Percentiles rank a stretch among this genome's conserved stretches.
phyloP scores from a whole-genome alignment of 1,140 invertebrate genomes.

The Drosophila biarmipes region DNA sequence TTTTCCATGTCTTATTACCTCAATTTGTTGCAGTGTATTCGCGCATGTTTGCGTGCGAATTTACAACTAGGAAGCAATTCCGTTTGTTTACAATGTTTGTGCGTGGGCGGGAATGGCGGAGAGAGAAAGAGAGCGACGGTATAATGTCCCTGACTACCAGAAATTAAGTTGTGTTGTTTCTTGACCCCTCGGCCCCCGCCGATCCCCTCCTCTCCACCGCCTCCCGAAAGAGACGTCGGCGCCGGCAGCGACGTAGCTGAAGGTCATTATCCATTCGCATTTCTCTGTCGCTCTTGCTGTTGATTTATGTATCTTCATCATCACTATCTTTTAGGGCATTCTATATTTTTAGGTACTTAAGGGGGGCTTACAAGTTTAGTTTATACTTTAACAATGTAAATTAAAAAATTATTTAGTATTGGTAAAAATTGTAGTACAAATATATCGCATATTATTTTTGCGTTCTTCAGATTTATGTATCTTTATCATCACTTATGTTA shows the following conservation, averaged over 20 bases:
- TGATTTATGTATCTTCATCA: conserved; percentile 2
- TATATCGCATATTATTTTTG: too few species aligned
- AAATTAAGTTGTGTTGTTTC: conserved; percentile 70
- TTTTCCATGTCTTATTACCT: too few species aligned
- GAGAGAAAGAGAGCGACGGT: conserved; percentile 12
- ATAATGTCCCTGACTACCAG: conserved; percentile 41
- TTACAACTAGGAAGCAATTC: conserved; percentile 72
- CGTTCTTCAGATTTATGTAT: too few species aligned
- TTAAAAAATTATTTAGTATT: too few species aligned
- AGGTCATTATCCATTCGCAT: conserved; percentile 76
- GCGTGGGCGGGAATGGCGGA: conserved; percentile 38
- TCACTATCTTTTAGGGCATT: conserved; percentile 3
- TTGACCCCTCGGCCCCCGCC: conserved; percentile 48
- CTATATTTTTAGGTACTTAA: not conserved
- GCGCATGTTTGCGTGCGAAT: conserved; percentile 31
- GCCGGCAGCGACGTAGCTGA: conserved; percentile 61
- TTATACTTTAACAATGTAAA: too few species aligned
- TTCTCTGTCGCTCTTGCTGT: conserved; percentile 10
- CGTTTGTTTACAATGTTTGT: conserved; percentile 75
- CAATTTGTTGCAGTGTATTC: conserved; percentile 1
- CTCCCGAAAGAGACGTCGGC: conserved; percentile 26
- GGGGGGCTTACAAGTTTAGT: not conserved
- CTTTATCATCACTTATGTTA: too few species aligned
- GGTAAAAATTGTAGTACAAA: too few species aligned
- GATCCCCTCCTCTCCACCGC: not conserved